Conservation (phyloP, 2,888 invertebrate genomes). For the Pollenia amentaria region DNA sequence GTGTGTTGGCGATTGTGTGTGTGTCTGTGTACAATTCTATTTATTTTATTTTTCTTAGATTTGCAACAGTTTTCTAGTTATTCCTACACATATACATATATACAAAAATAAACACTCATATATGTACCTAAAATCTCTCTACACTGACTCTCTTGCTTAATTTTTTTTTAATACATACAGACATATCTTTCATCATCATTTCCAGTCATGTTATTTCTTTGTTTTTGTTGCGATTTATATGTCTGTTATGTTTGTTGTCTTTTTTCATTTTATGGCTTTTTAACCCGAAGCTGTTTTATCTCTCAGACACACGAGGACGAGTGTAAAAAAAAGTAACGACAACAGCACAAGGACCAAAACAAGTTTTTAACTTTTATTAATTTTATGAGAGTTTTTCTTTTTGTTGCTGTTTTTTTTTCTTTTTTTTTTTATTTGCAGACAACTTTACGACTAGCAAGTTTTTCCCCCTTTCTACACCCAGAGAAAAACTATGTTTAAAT, state of each 20-base stretch:
- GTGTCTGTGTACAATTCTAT: conserved; percentile 23
- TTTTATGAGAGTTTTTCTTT: conserved; percentile 40
- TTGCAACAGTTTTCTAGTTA: conserved; percentile 69
- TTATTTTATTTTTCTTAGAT: conserved; percentile 35
- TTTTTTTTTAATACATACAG: neutral
- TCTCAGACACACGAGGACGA: neutral
- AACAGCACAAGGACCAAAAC: neutral
- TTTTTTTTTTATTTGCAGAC: too few species aligned
- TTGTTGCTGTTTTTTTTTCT: conserved; percentile 15
- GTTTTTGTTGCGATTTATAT: conserved; percentile 29
- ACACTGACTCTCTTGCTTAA: neutral
- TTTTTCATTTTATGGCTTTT: conserved; percentile 62
- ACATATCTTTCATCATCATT: conserved; percentile 50
- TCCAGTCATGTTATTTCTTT: conserved; percentile 44
- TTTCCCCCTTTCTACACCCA: too few species aligned
- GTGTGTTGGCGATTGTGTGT: conserved; percentile 1
- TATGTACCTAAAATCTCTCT: neutral
- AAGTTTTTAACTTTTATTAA: conserved; percentile 52
- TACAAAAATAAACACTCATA: too few species aligned
- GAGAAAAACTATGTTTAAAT: too few species aligned
- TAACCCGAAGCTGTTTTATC: conserved; percentile 65
- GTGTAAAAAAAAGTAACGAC: conserved; percentile 5
- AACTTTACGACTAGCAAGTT: neutral
- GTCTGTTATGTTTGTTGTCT: conserved; percentile 56
- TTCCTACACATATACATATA: neutral